A percentile compares a stretch with the other conserved stretches of the same genome.
Evolutionary conservation across 1,140 invertebrate species (phyloP).

Genomic region (Pogonus chalceus): DNA sequence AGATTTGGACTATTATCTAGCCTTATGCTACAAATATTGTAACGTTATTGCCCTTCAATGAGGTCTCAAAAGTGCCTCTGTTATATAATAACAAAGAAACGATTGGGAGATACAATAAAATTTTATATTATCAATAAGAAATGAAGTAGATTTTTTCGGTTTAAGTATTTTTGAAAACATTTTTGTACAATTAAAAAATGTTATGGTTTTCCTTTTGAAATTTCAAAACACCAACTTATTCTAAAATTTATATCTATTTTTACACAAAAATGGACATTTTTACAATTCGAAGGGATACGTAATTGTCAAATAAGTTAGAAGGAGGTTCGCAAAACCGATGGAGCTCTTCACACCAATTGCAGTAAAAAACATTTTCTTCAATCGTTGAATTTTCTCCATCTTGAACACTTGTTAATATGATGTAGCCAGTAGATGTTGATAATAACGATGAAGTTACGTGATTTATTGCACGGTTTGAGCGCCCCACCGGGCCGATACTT

Average conservation of each 20-base stretch:
- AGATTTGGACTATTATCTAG: slow-evolving; percentile 25
- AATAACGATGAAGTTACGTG: not conserved
- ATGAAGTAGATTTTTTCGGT: not conserved
- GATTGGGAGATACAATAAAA: not conserved
- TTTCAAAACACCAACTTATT: slow-evolving; percentile 27
- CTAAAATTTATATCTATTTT: slow-evolving; percentile 37
- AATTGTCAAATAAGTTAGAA: slow-evolving; percentile 21
- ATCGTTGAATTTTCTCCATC: too few species aligned
- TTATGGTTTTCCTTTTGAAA: slow-evolving; percentile 1
- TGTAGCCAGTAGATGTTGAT: not conserved
- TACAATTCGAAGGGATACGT: slow-evolving; percentile 33
- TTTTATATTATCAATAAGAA: not conserved
- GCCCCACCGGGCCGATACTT: not conserved
- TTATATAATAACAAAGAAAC: slow-evolving; percentile 20
- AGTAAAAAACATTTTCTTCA: too few species aligned
- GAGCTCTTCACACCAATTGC: too few species aligned
- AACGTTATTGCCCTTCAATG: slow-evolving; percentile 29
- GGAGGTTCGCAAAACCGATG: slow-evolving; percentile 16
- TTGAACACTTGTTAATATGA: not conserved
- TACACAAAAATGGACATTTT: slow-evolving; percentile 37
- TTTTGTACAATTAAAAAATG: slow-evolving; percentile 13
- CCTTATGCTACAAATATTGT: slow-evolving; percentile 23
- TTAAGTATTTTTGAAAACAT: slow-evolving; percentile 12
- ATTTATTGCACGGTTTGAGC: not conserved
- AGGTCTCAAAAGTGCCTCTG: slow-evolving; percentile 13